Conservation (phyloP, 2,113 vertebrate genomes). For the Eidolon helvum region DNA sequence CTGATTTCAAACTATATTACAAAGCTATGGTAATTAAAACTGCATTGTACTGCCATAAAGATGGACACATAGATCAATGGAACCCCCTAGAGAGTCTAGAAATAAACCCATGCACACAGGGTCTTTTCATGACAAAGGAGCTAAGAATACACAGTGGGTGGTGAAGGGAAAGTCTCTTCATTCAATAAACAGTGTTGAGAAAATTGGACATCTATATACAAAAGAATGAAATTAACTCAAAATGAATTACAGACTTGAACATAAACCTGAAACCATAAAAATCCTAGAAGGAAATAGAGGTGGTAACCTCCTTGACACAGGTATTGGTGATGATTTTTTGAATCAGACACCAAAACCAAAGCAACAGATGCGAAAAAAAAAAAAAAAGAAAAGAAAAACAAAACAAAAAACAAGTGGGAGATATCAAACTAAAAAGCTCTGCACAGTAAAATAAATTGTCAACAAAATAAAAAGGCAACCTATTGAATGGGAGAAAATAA, state of each 20-base stretch:
- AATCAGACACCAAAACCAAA: neutral
- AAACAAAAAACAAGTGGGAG: neutral
- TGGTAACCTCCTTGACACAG: neutral
- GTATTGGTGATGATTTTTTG: neutral
- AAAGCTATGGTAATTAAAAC: neutral
- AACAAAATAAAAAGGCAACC: neutral
- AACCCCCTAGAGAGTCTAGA: neutral
- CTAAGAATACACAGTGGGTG: neutral
- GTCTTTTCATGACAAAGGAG: neutral
- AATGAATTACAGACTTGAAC: neutral
- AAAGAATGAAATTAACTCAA: neutral
- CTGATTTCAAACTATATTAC: neutral
- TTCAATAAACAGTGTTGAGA: neutral
- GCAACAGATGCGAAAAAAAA: neutral
- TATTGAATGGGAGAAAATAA: neutral
- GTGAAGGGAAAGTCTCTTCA: neutral
- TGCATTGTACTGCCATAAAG: neutral
- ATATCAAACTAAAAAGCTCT: neutral
- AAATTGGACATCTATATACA: neutral
- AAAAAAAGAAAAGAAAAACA: no score
- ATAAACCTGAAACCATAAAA: neutral
- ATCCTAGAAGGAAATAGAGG: neutral
- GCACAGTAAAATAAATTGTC: neutral
- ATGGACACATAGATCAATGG: neutral
- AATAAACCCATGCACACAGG: neutral